A percentile compares a stretch with the other conserved stretches of the same genome.
Evolutionary conservation across 2,888 invertebrate genomes (phyloP).

Genomic region (Spodoptera exigua): DNA sequence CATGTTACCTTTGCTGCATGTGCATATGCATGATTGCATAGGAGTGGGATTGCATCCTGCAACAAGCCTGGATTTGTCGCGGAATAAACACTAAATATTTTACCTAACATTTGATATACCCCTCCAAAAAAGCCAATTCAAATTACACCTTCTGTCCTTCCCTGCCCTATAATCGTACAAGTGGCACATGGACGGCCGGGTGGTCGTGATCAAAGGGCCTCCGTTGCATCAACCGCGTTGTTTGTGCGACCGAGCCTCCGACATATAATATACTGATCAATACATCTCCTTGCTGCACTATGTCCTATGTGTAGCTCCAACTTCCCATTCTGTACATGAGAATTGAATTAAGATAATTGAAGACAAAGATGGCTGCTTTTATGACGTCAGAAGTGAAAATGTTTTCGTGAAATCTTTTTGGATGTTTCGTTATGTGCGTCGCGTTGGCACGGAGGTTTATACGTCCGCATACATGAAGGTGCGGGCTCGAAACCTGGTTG

Average conservation of each 20-base stretch:
- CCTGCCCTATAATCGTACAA: constrained; percentile 28
- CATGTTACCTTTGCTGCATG: too few relatives aligned
- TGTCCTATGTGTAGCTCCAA: constrained; percentile 36
- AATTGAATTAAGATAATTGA: constrained; percentile 57
- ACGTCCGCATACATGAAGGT: too few relatives aligned
- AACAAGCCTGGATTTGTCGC: too few relatives aligned
- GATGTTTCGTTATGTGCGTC: too few relatives aligned
- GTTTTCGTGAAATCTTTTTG: too few relatives aligned
- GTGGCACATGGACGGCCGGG: constrained; percentile 47
- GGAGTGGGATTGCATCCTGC: too few relatives aligned
- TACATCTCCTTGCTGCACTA: constrained; percentile 46
- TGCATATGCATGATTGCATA: too few relatives aligned
- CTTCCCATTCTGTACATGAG: not conserved
- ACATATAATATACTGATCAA: constrained; percentile 57
- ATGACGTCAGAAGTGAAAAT: not conserved
- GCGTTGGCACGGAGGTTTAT: too few relatives aligned
- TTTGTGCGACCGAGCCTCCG: constrained; percentile 54
- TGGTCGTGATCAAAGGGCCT: constrained; percentile 60
- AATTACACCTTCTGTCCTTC: constrained; percentile 34
- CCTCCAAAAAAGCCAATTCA: not conserved
- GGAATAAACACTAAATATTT: too few relatives aligned
- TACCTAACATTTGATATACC: too few relatives aligned
- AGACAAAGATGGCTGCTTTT: constrained; percentile 12
- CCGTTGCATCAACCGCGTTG: constrained; percentile 51
- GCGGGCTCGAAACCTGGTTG: too few relatives aligned